Evolutionary conservation across 2,113 vertebrate genomes (phyloP).

Genomic region (Orientallactaga bullata): DNA sequence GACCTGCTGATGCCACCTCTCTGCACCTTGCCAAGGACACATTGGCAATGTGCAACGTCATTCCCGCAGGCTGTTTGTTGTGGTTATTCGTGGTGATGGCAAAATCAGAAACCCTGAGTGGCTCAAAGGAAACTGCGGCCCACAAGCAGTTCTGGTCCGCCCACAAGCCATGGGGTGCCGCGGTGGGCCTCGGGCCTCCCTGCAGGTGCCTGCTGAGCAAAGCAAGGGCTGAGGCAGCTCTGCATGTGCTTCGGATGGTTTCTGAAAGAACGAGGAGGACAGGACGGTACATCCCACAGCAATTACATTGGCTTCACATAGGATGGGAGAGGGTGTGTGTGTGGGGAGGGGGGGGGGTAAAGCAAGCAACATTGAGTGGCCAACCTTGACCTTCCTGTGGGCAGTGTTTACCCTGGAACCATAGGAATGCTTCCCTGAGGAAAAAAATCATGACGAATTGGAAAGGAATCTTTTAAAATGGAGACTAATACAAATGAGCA

Average conservation of each 20-base stretch:
- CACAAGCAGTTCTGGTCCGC: rapidly evolving
- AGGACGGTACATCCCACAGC: not conserved
- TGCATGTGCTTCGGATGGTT: not conserved
- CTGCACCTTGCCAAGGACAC: not conserved
- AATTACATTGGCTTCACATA: rapidly evolving
- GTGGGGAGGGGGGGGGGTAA: rapidly evolving
- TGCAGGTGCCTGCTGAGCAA: not conserved
- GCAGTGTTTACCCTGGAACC: not conserved
- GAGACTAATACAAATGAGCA: rapidly evolving
- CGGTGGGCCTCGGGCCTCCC: too few relatives aligned
- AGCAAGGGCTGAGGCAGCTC: rapidly evolving
- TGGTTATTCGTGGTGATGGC: rapidly evolving
- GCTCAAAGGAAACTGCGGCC: rapidly evolving
- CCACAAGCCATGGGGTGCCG: not conserved
- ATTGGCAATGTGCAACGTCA: rapidly evolving
- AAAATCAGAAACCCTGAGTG: rapidly evolving
- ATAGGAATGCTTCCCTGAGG: too few relatives aligned
- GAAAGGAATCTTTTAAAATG: rapidly evolving
- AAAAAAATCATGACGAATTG: not conserved
- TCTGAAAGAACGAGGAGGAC: not conserved
- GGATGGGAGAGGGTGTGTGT: rapidly evolving
- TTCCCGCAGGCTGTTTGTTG: rapidly evolving
- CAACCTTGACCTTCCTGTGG: not conserved
- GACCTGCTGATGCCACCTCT: rapidly evolving
- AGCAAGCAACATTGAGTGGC: not conserved